A percentile compares a stretch with the other conserved stretches of the same genome.
Evolutionary conservation across 2,797 vertebrate species (phyloP).

Genomic region (Tapera naevia): DNA sequence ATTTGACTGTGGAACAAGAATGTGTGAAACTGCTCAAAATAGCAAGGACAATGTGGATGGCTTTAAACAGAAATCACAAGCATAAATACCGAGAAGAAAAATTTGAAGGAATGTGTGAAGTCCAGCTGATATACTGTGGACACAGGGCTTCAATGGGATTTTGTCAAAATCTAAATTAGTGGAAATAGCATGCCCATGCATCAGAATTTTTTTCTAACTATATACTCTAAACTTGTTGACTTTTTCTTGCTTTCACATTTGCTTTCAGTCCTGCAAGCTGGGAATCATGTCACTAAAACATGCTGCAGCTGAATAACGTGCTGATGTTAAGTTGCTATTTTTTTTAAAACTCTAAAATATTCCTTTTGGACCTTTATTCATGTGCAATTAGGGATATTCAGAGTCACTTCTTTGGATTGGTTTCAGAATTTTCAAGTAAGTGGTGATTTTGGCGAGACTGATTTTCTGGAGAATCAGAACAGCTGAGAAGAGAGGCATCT

Average conservation of each 20-base stretch:
- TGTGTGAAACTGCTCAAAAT: not conserved
- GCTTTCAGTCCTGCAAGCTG: not conserved
- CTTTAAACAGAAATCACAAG: not conserved
- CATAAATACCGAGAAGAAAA: not conserved
- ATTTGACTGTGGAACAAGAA: not conserved
- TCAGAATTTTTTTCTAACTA: not conserved
- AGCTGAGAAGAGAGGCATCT: not conserved
- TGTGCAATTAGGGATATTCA: not conserved
- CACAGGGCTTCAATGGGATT: not conserved
- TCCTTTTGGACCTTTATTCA: not conserved
- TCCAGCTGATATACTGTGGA: not conserved
- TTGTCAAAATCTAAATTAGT: not conserved
- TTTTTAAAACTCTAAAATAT: not conserved
- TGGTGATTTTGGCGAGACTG: not conserved
- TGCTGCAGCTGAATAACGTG: not conserved
- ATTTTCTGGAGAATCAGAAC: not conserved
- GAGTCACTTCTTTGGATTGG: not conserved
- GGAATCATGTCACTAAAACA: not conserved
- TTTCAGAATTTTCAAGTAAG: not conserved
- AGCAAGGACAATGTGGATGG: not conserved
- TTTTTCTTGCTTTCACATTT: not conserved
- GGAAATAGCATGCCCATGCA: not conserved
- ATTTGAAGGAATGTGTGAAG: not conserved
- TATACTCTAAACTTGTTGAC: not conserved
- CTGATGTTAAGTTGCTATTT: not conserved